Percentiles rank a stretch among this genome's conserved stretches.
phyloP scores from a whole-genome alignment of 2,797 vertebrate species.

The Tadarida brasiliensis region DNA sequence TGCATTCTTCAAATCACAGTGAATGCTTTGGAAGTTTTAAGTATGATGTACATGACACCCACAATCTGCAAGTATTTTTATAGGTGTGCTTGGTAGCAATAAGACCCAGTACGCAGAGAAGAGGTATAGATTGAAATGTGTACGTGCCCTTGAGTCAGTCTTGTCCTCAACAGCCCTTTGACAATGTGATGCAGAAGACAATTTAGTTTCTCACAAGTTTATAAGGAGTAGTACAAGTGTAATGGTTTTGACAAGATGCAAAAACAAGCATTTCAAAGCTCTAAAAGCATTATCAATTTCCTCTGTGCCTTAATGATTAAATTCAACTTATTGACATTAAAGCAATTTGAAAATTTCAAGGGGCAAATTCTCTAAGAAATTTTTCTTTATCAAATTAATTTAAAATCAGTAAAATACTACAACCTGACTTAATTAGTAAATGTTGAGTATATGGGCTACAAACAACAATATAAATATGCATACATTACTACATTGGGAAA shows the following conservation, averaged over 20 bases:
- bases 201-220: neutral
- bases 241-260: neutral
- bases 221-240: neutral
- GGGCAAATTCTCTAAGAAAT: neutral
- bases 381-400: slow-evolving; percentile 37
- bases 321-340: slow-evolving; percentile 32
- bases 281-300: neutral
- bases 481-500: neutral
- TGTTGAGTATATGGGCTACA: neutral
- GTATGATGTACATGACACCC: neutral
- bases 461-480: neutral
- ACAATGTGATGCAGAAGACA: neutral
- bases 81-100: neutral
- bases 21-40: neutral
- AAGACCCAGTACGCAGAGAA: neutral
- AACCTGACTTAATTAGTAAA: neutral
- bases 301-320: neutral
- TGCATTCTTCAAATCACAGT: slow-evolving; percentile 7
- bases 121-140: neutral
- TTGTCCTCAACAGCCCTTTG: neutral
- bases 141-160: neutral
- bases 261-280: neutral
- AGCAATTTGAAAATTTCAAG: slow-evolving; percentile 33
- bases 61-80: neutral
- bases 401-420: slow-evolving; percentile 45